Evolutionary conservation across 2,888 invertebrate genomes (phyloP).

Genomic region (Aphrophora alni): DNA sequence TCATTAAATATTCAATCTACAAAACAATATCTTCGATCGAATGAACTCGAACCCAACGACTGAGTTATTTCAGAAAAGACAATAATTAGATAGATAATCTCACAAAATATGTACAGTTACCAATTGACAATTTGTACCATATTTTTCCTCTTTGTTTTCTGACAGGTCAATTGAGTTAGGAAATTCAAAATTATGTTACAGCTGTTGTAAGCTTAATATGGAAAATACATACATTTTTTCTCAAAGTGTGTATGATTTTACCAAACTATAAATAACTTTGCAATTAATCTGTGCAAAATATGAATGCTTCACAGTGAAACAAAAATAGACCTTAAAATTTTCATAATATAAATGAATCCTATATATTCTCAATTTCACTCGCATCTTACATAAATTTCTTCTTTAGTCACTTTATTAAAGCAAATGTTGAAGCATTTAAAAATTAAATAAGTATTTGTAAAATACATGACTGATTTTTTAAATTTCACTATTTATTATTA

Average conservation of each 20-base stretch:
- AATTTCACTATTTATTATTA: background rate
- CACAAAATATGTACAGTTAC: background rate
- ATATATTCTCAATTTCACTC: background rate
- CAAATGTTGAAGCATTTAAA: background rate
- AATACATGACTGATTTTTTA: background rate
- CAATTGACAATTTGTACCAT: background rate
- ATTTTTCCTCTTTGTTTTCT: background rate
- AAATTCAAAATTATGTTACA: background rate
- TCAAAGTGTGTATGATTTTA: background rate
- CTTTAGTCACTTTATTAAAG: background rate
- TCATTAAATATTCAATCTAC: background rate
- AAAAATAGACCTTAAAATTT: background rate
- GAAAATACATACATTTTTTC: background rate
- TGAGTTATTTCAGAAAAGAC: background rate
- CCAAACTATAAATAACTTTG: too few species aligned
- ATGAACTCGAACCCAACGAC: background rate
- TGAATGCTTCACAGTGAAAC: too few species aligned
- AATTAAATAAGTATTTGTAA: background rate
- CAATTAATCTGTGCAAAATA: background rate
- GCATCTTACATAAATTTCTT: background rate
- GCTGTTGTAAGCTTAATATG: background rate
- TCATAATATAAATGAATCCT: background rate
- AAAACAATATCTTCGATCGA: background rate
- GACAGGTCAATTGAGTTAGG: background rate
- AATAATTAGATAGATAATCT: background rate